Evolutionary conservation across 2,113 vertebrate species (phyloP), one percentile per base, ranked within the genome.

Genomic region (Parus major): DNA sequence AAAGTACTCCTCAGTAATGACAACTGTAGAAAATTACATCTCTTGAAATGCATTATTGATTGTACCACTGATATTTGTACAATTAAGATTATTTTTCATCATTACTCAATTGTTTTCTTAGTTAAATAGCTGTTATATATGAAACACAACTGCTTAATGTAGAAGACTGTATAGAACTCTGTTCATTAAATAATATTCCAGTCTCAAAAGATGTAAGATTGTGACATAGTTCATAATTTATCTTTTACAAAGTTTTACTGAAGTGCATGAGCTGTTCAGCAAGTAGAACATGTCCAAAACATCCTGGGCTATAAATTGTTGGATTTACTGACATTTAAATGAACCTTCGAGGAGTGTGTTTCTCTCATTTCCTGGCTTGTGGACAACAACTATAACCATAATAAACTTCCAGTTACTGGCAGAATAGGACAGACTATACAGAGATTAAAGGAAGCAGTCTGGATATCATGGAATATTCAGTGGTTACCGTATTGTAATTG

Each of bases 301-400:
- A 81, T 66, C 19, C 16, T 71, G 53, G 15, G 33, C 79, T 65
- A 59, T 63, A 92, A 92, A 90, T 61, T 81, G 7, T 16, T 68
- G 21, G 21, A 92, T 94, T 63, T 92, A 90, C 39, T 92, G 66
- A 80, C 80, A 52, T 52, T 85, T 75, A 95, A 85, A 92, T 22
- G 76, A 82, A 76, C 31, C 24, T 72, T 86, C 12, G 8, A 82
- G 52, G 42, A 59, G 14, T 36, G 35, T 39, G 44, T 85, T 93
- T 90, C 63, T 92, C 65, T 90, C 66, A 72, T 76, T 86, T 92
- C 59, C 83, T 83, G 88, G 66, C 53, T 65, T 80, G 55, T 3
- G 0, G 44, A 93, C 60, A 88, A 79, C 29, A 92, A 72, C 44
- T 77, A 50, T 28, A 89, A 69, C 16, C 24, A 56, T 19, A 60